Percentiles rank a stretch among this genome's conserved stretches.
phyloP scores from a whole-genome alignment of 2,113 vertebrate genomes.

The Daboia siamensis region DNA sequence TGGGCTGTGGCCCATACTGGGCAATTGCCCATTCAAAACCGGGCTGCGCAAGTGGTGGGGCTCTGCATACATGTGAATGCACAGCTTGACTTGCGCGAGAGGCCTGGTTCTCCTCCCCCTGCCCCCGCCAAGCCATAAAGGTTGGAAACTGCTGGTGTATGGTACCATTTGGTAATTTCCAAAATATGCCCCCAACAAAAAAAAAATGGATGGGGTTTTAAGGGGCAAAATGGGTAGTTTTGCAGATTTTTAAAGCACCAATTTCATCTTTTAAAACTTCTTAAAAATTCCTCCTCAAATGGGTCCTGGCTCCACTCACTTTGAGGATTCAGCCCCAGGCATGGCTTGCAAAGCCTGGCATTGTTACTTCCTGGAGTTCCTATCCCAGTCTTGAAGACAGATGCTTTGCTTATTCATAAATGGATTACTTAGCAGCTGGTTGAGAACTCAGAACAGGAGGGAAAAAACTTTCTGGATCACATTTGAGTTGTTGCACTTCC shows the following conservation, averaged over 20 bases:
- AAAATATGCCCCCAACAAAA: background rate
- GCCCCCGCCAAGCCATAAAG: background rate
- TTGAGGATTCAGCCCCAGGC: background rate
- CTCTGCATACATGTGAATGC: background rate
- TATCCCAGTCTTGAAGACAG: background rate
- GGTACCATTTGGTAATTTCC: background rate
- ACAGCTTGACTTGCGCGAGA: background rate
- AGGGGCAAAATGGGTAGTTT: background rate
- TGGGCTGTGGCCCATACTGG: background rate
- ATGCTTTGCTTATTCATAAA: background rate
- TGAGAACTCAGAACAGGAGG: background rate
- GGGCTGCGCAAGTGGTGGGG: rapidly evolving
- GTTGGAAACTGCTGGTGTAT: background rate
- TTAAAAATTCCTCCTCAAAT: background rate
- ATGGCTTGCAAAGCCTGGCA: background rate
- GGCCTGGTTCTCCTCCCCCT: background rate
- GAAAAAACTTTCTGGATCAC: background rate
- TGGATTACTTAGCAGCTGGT: background rate
- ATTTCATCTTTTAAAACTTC: background rate
- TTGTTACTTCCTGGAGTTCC: background rate
- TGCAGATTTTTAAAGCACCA: background rate
- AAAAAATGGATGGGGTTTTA: background rate
- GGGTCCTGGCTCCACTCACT: background rate
- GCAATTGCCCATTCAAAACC: background rate
- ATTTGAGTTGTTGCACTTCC: background rate